Evolutionary conservation across 2,113 vertebrate species (phyloP).

Genomic region (Brachirus orientalis): DNA sequence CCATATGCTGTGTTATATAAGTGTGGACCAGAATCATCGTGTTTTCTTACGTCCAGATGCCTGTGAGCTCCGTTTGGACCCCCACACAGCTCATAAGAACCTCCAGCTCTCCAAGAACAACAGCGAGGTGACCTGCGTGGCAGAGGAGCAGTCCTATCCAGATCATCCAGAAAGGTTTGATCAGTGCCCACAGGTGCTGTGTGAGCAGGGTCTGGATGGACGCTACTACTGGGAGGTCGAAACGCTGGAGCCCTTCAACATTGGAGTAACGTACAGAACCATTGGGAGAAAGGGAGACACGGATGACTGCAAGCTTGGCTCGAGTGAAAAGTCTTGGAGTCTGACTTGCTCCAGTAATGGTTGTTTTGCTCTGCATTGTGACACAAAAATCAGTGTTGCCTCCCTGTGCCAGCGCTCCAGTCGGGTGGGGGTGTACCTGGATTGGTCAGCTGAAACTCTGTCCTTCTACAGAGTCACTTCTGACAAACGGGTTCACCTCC

Average conservation of each 20-base stretch:
- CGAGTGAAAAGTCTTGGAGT: conserved; percentile 55
- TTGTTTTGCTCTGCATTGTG: conserved; percentile 19
- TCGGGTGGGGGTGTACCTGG: conserved; percentile 59
- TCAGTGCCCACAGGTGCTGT: conserved; percentile 42
- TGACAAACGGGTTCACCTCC: conserved; percentile 18
- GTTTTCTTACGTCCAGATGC: conserved; percentile 55
- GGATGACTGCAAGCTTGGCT: conserved; percentile 30
- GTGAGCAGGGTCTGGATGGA: conserved; percentile 27
- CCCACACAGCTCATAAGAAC: conserved; percentile 22
- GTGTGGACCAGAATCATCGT: no score
- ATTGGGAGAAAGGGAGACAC: conserved; percentile 22
- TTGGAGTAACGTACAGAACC: conserved; percentile 58
- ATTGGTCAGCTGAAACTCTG: conserved; percentile 32
- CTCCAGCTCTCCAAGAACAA: conserved; percentile 55
- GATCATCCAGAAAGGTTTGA: conserved; percentile 17
- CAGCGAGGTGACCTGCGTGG: conserved; percentile 50
- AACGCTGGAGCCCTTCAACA: conserved; percentile 1
- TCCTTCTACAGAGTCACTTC: conserved; percentile 61
- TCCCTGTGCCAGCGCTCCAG: conserved; percentile 11
- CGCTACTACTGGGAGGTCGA: conserved; percentile 68
- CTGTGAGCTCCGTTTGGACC: conserved; percentile 29
- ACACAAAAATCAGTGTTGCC: neutral
- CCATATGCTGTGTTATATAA: no score
- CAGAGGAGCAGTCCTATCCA: neutral
- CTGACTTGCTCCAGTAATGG: conserved; percentile 29